A percentile compares a stretch with the other conserved stretches of the same genome.
phyloP scores from a whole-genome alignment of 1,140 invertebrate genomes.

The Drosophila rufa region DNA sequence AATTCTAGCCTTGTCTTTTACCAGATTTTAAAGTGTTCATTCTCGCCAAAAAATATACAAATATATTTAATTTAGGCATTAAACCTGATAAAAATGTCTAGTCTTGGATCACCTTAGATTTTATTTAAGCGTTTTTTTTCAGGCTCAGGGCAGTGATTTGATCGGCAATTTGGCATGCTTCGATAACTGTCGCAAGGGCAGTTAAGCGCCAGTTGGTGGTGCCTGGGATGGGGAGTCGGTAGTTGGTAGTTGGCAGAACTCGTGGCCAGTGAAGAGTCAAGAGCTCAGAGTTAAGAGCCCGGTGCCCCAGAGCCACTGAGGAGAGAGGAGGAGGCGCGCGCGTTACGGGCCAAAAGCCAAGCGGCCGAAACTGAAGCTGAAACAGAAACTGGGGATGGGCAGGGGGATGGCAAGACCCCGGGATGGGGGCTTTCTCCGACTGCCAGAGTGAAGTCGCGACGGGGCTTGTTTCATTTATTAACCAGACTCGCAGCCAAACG shows the following conservation, averaged over 20 bases:
- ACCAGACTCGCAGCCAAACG: constrained; percentile 63
- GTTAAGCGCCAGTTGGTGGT: constrained; percentile 22
- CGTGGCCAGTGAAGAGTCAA: not conserved
- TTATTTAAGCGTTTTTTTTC: not conserved
- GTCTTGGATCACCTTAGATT: not conserved
- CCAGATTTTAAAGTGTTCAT: too few relatives aligned
- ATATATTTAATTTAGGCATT: not conserved
- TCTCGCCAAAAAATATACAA: not conserved
- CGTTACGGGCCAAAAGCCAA: constrained; percentile 71
- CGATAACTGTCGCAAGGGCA: constrained; percentile 75
- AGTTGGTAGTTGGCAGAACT: not conserved
- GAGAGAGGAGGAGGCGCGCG: not conserved
- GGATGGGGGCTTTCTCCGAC: constrained; percentile 51
- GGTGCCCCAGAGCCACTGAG: not conserved
- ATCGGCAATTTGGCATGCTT: constrained; percentile 80
- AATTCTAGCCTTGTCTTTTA: too few relatives aligned
- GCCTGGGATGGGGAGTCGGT: not conserved
- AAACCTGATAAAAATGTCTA: not conserved
- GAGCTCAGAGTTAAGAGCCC: not conserved
- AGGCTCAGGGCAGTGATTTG: constrained; percentile 64
- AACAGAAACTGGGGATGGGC: not conserved
- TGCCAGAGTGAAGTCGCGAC: constrained; percentile 9
- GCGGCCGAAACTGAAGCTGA: constrained; percentile 52
- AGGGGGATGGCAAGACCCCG: not conserved
- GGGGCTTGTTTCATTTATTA: constrained; percentile 65